Evolutionary conservation across 30 jellyfish, hydroid and myxozoan species (phyloP).

Genomic region (Aurelia sp.): DNA sequence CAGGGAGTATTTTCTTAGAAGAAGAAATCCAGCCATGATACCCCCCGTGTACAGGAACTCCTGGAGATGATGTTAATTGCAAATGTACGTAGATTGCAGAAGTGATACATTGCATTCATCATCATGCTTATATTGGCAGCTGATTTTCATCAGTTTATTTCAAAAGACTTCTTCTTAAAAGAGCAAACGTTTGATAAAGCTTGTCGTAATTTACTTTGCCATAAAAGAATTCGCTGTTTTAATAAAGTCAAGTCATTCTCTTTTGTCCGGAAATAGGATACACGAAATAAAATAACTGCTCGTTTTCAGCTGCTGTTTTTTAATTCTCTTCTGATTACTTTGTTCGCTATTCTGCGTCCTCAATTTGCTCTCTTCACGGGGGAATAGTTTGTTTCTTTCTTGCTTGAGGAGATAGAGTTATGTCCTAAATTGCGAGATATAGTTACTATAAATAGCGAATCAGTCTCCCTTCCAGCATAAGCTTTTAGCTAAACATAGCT

Average conservation of each 20-base stretch:
- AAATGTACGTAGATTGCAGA: slow-evolving; percentile 26
- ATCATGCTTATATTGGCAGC: slow-evolving; percentile 54
- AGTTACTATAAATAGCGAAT: no score
- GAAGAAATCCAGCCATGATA: neutral
- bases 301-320: slow-evolving; percentile 71
- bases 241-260: slow-evolving; percentile 50
- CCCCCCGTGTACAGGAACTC: slow-evolving; percentile 14
- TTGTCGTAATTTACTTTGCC: slow-evolving; percentile 60
- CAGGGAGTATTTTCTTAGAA: no score
- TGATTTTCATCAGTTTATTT: slow-evolving; percentile 51
- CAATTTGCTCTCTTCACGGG: slow-evolving; percentile 33
- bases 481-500: no score
- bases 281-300: slow-evolving; percentile 70
- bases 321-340: slow-evolving; percentile 80
- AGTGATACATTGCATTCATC: slow-evolving; percentile 48
- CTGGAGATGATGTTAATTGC: slow-evolving; percentile 43
- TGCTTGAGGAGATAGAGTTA: no score
- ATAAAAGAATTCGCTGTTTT: slow-evolving; percentile 66
- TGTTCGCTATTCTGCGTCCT: slow-evolving; percentile 44
- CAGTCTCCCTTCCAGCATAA: no score
- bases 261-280: slow-evolving; percentile 76
- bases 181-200: slow-evolving; percentile 59
- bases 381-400: neutral
- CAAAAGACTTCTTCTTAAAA: slow-evolving; percentile 44
- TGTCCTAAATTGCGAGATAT: no score